Base-by-base conservation (phyloP, 1,140 invertebrate species). In the Eciton burchellii region DNA sequence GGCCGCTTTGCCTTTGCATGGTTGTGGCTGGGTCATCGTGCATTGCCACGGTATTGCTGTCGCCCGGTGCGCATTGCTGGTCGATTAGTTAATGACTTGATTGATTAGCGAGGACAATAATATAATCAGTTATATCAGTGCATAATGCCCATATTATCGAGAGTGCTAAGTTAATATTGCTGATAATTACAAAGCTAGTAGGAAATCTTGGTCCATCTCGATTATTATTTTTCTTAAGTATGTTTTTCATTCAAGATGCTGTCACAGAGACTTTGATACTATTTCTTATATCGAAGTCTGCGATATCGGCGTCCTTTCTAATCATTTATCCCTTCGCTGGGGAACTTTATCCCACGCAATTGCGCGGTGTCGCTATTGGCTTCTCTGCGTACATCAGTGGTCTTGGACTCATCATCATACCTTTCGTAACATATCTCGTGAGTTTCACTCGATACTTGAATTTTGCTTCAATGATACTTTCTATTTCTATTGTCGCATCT, bases 281-380 rank as follows among this genome's bases (percentile, higher is more conserved):
- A 11, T 98, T 97, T 90, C 94, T 99, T 12, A 94, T 98, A 86
- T 98, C 98, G 2, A 98, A 98, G 93, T 98, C 97, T 84, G 95
- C 97, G 59, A 97, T 98, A 92, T 98, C 98, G 0, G 97, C 97
- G 5, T 97, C 98, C 0, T 99, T 98, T 93, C 94, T 98, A 29
- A 97, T 98, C 19, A 97, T 98, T 82, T 98, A 98, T 93, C 97
- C 98, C 0, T 98, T 98, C 91, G 97, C 97, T 88, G 97, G 97
- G 3, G 98, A 98, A 94, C 92, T 98, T 14, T 98, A 98, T 93
- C 97, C 98, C 0, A 98, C 97, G 3, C 96, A 97, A 92, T 94
- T 98, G 21, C 95, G 97, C 84, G 98, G 97, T 3, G 94, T 98
- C 43, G 98, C 97, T 12, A 98, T 98, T 82, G 97, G 97, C n/a